Evolutionary conservation across 2,113 vertebrate species (phyloP).

Genomic region (Sinocyclocheilus grahami): DNA sequence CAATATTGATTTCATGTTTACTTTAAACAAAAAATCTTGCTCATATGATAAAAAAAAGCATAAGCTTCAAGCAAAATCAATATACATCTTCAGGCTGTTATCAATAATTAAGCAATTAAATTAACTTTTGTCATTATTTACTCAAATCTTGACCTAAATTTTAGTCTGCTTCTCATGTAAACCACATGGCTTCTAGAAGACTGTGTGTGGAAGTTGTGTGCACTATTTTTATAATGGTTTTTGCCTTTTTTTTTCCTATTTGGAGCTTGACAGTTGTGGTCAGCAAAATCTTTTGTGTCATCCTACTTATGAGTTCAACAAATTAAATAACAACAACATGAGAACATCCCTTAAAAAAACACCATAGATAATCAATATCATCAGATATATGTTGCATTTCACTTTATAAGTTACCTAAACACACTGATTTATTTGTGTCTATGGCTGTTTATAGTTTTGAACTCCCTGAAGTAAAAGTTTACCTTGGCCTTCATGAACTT

Average conservation of each 20-base stretch:
- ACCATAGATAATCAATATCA: neutral
- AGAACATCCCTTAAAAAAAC: neutral
- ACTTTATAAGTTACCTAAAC: neutral
- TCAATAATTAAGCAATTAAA: neutral
- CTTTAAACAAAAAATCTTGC: neutral
- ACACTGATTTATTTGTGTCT: slow-evolving; percentile 11
- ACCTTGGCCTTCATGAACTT: slow-evolving; percentile 99
- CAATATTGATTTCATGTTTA: neutral
- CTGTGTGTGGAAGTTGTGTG: neutral
- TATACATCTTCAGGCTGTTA: neutral
- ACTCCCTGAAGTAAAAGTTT: slow-evolving; percentile 43
- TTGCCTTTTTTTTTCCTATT: neutral
- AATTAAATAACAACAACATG: neutral
- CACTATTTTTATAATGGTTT: neutral
- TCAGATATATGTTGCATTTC: neutral
- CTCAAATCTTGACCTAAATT: neutral
- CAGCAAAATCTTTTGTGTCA: neutral
- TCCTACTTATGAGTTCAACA: neutral
- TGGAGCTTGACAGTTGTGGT: neutral
- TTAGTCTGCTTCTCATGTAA: neutral
- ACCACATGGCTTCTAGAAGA: neutral
- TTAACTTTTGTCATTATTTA: no score
- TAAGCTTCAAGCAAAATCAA: neutral
- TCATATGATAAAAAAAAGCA: neutral
- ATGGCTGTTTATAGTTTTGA: neutral